Conservation (phyloP, 2,888 invertebrate genomes). For the Biston stratarius region DNA sequence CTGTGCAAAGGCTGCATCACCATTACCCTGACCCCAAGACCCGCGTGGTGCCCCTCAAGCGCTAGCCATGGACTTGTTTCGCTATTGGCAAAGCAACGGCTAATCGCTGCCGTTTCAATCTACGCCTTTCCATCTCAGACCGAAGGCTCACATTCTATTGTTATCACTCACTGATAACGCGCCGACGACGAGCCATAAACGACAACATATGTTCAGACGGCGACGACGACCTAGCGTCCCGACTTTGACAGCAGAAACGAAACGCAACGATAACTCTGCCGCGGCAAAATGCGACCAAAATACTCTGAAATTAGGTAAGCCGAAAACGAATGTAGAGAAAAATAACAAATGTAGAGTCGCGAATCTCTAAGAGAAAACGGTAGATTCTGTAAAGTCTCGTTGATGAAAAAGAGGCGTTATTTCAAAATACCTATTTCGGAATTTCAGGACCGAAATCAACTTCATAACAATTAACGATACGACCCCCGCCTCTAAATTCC, state of each 20-base stretch:
- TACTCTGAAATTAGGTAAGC: constrained; percentile 40
- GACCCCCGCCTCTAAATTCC: constrained; percentile 87
- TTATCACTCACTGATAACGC: constrained; percentile 80
- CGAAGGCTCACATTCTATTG: constrained; percentile 65
- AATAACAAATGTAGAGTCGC: constrained; percentile 12
- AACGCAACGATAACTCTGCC: constrained; percentile 41
- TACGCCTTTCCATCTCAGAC: constrained; percentile 55
- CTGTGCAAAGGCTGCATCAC: constrained; percentile 42
- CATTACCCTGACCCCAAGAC: constrained; percentile 70
- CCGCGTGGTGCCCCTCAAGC: constrained; percentile 62
- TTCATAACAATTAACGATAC: constrained; percentile 87
- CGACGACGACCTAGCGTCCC: constrained; percentile 27
- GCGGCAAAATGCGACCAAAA: constrained; percentile 22
- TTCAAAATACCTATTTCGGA: constrained; percentile 86
- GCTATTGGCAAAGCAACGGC: constrained; percentile 53
- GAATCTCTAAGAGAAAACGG: constrained; percentile 27
- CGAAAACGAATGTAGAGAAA: constrained; percentile 31
- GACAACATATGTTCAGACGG: constrained; percentile 59
- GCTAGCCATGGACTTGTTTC: constrained; percentile 76
- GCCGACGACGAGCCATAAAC: constrained; percentile 63
- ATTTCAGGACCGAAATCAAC: constrained; percentile 87
- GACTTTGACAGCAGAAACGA: constrained; percentile 41
- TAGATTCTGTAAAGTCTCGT: constrained; percentile 43
- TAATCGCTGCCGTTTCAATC: constrained; percentile 49
- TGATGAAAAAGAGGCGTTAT: constrained; percentile 81